Conservation (phyloP, 2,113 vertebrate species). For the Lophotis ruficrista region DNA sequence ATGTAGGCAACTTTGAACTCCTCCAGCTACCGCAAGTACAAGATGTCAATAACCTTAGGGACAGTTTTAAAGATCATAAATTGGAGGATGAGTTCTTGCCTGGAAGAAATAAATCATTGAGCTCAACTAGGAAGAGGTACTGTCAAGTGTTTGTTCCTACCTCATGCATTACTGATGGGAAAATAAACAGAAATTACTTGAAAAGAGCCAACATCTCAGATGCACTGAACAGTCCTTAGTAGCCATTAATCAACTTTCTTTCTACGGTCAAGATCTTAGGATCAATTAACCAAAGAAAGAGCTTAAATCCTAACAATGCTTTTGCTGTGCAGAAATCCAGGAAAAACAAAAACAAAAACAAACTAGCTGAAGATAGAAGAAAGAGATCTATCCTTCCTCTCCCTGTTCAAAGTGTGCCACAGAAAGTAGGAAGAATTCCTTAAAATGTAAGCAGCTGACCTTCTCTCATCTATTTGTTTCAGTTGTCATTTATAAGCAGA, state of each 20-base stretch:
- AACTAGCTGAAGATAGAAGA: neutral
- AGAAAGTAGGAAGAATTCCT: neutral
- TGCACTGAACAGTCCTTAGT: neutral
- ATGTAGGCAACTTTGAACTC: neutral
- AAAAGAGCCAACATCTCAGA: neutral
- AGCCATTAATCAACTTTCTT: neutral
- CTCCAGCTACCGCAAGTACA: neutral
- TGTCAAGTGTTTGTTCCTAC: neutral
- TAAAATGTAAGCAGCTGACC: neutral
- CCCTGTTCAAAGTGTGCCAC: neutral
- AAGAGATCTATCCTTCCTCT: neutral
- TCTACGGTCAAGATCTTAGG: neutral
- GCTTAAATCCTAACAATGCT: neutral
- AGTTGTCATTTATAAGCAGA: neutral
- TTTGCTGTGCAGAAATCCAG: neutral
- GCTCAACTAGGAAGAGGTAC: neutral
- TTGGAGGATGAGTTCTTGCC: neutral
- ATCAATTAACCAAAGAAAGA: neutral
- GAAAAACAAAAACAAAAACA: too few relatives aligned
- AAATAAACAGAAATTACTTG: neutral
- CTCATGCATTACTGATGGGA: neutral
- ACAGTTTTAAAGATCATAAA: neutral
- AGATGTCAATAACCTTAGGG: neutral
- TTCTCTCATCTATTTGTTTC: neutral
- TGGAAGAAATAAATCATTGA: neutral